phyloP scores from a whole-genome alignment of 2,888 invertebrate genomes.

The Polyploca ridens region DNA sequence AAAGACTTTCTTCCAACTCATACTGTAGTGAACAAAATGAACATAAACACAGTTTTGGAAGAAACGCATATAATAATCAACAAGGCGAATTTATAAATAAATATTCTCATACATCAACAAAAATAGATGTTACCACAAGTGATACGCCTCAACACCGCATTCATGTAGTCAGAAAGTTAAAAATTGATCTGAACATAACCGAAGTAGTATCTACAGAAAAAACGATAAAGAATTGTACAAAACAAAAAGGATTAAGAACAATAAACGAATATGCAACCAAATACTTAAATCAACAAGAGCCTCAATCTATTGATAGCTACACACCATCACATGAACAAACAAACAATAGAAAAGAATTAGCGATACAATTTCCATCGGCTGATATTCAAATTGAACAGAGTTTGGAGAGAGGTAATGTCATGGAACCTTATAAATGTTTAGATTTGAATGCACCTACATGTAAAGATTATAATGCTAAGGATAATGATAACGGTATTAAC shows the following conservation, averaged over 20 bases:
- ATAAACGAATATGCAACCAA: slow-evolving; percentile 1
- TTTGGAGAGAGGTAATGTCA: not conserved
- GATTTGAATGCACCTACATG: not conserved
- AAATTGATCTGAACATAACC: slow-evolving; percentile 65
- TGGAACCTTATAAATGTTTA: not conserved
- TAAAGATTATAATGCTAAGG: not conserved
- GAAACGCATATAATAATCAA: not conserved
- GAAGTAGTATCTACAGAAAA: slow-evolving; percentile 40
- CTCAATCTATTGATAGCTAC: not conserved
- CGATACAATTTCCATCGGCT: not conserved
- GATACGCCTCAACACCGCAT: slow-evolving; percentile 44
- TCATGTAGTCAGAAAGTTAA: slow-evolving; percentile 57
- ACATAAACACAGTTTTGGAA: not conserved
- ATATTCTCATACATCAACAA: slow-evolving; percentile 51
- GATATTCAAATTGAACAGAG: not conserved
- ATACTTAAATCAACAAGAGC: not conserved
- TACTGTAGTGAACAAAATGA: not conserved
- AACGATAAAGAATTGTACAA: slow-evolving; percentile 14
- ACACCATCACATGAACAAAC: not conserved
- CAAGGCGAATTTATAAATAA: slow-evolving; percentile 38
- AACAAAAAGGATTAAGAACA: slow-evolving; percentile 18
- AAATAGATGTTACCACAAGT: slow-evolving; percentile 54
- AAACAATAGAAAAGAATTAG: slow-evolving; percentile 9
- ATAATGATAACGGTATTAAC: not conserved
- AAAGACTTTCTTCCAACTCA: not conserved